Evolutionary conservation across 2,888 invertebrate species (phyloP).

Genomic region (Tetragonula carbonaria): DNA sequence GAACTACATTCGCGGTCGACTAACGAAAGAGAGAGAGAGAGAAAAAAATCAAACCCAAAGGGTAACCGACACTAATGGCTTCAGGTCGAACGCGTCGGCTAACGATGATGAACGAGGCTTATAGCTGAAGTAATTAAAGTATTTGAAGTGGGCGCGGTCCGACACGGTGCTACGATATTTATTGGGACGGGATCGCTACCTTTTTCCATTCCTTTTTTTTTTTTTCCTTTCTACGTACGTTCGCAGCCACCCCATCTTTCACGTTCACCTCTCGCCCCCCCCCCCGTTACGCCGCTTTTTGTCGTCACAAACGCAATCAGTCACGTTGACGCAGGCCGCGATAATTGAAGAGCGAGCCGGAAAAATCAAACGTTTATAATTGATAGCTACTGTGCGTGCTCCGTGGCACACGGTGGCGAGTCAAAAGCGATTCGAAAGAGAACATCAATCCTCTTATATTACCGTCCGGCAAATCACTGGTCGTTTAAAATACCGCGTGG

Average conservation of each 20-base stretch:
- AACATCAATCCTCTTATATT: constrained; percentile 52
- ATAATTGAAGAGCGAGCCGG: constrained; percentile 64
- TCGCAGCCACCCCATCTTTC: neutral
- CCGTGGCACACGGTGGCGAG: constrained; percentile 26
- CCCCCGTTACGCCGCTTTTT: neutral
- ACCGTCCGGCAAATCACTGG: constrained; percentile 45
- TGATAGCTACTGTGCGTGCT: constrained; percentile 53
- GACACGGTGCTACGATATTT: constrained; percentile 60
- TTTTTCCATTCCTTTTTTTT: constrained; percentile 28
- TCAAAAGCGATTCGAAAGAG: constrained; percentile 55
- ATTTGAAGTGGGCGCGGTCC: constrained; percentile 66
- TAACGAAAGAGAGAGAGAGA: constrained; percentile 9
- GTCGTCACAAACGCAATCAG: constrained; percentile 57
- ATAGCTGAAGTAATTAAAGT: constrained; percentile 73
- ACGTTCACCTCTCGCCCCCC: neutral
- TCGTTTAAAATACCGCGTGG: constrained; percentile 10
- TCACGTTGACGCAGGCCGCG: constrained; percentile 63
- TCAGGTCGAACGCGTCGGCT: constrained; percentile 61
- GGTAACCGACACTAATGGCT: constrained; percentile 65
- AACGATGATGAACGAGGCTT: constrained; percentile 75
- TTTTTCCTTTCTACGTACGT: neutral
- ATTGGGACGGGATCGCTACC: constrained; percentile 56
- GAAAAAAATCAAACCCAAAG: neutral
- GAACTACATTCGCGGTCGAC: constrained; percentile 41
- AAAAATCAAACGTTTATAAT: constrained; percentile 66